Evolutionary conservation across 2,888 invertebrate genomes (phyloP), one percentile per base, ranked within the genome.

Genomic region (Saturnia pavonia): DNA sequence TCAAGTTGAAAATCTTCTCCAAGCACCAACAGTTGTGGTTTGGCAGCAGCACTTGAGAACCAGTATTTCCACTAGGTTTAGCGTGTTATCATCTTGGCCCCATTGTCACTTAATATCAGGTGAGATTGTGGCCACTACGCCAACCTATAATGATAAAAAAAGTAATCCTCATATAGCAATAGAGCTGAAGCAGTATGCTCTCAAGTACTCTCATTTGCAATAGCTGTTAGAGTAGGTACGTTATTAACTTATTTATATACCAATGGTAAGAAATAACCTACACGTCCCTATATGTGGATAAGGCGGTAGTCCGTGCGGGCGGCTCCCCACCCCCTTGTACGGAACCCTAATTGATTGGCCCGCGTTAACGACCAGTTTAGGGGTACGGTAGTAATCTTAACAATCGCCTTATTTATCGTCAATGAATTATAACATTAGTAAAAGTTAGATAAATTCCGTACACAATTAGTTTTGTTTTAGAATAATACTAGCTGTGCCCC

Each of bases 401-500:
- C 78, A 76, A 78, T 75, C 78, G 80, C 75, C 78, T 80, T 85
- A 84, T 87, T 88, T 86, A 86, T 84, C 70, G 83, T 77, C 85
- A 79, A 83, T 84, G 85, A 84, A 85, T 87, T 81, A 82, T 76
- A 78, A 82, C 82, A 80, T 83, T 82, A 78, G 82, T 74, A 74
- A 72, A 73, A 69, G 68, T 48, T 34, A 51, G 27, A 27, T 40
- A 60, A 34, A 42, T 65, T 65, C 19, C 16, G 40, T 65, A 65
- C 65, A n/a, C 51, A 67, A 69, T 63, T 22, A 42, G 19, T 27
- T 60, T 60, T 60, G 27, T 60, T 60, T 60, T 60, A 60, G 57
- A 27, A 6, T 60, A 60, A 14, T 14, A n/a, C n/a, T n/a, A n/a
- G n/a, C n/a, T n/a, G n/a, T n/a, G n/a, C n/a, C n/a, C n/a, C n/a